A percentile compares a stretch with the other conserved stretches of the same genome.
Conservation (phyloP, 1,140 invertebrate genomes). For the Nebria ingens region DNA sequence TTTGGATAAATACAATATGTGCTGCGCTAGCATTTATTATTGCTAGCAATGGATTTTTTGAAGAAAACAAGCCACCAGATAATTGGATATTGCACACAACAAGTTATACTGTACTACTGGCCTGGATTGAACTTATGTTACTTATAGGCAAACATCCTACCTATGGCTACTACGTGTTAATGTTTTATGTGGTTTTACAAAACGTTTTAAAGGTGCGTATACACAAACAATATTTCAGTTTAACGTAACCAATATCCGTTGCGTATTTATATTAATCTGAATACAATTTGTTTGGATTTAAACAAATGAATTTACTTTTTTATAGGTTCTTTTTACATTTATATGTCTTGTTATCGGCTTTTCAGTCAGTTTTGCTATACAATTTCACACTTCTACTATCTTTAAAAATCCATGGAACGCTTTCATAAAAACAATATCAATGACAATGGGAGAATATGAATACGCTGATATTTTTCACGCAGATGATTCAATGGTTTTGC, state of each 20-base stretch:
- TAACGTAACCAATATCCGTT: too few species aligned
- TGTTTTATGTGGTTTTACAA: conserved; percentile 40
- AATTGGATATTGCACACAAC: conserved; percentile 34
- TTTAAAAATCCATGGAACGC: conserved; percentile 37
- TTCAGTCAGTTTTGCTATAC: conserved; percentile 42
- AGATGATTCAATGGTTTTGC: not conserved
- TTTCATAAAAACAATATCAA: conserved; percentile 41
- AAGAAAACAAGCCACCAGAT: conserved; percentile 8
- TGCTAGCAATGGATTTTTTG: conserved; percentile 2
- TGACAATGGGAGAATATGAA: conserved; percentile 50
- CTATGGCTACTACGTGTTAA: conserved; percentile 40
- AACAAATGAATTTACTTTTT: too few species aligned
- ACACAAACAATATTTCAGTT: too few species aligned
- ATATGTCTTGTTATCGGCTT: conserved; percentile 44
- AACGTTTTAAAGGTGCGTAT: conserved; percentile 41
- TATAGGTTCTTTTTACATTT: conserved; percentile 39
- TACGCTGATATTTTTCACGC: conserved; percentile 34
- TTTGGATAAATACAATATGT: conserved; percentile 29
- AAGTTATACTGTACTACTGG: conserved; percentile 37
- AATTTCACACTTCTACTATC: conserved; percentile 35
- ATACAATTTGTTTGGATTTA: too few species aligned
- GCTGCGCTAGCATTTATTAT: conserved; percentile 22
- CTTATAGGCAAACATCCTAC: conserved; percentile 39
- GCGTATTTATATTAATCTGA: too few species aligned
- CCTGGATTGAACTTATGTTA: conserved; percentile 44